Conservation (phyloP, 1,140 invertebrate species). For the Diplogasteroides magnus region DNA sequence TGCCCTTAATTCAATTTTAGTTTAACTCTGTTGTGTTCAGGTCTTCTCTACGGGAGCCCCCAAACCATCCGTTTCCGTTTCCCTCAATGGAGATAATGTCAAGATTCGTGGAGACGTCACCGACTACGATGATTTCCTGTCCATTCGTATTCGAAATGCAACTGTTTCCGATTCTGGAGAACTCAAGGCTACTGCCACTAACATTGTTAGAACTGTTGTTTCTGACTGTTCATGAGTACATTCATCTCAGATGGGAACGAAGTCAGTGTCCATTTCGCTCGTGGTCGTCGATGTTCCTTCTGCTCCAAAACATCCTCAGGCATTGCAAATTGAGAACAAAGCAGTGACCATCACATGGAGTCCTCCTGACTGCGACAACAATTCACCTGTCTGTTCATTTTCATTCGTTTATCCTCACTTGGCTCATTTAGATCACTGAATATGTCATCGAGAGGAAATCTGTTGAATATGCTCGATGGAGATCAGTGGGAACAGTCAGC, state of each 20-base stretch:
- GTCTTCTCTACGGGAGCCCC: conserved; percentile 13
- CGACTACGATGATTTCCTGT: conserved; percentile 22
- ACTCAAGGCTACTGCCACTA: conserved; percentile 12
- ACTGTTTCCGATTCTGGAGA: conserved; percentile 15
- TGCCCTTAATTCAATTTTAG: conserved; percentile 1
- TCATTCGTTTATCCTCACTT: background rate
- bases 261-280: background rate
- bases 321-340: background rate
- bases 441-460: conserved; percentile 6
- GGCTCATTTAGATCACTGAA: background rate
- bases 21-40: background rate
- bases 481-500: conserved; percentile 39
- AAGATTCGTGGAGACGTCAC: conserved; percentile 8
- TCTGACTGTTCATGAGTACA: background rate
- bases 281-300: conserved; percentile 39
- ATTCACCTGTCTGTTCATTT: background rate
- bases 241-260: background rate
- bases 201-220: conserved; percentile 5
- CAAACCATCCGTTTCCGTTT: conserved; percentile 11
- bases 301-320: conserved; percentile 30
- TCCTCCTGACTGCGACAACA: background rate
- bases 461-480: conserved; percentile 39
- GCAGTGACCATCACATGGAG: background rate
- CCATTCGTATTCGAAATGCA: conserved; percentile 13
- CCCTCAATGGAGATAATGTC: conserved; percentile 17